Evolutionary conservation across 2,888 invertebrate species (phyloP).

Genomic region (Thumatha senex): DNA sequence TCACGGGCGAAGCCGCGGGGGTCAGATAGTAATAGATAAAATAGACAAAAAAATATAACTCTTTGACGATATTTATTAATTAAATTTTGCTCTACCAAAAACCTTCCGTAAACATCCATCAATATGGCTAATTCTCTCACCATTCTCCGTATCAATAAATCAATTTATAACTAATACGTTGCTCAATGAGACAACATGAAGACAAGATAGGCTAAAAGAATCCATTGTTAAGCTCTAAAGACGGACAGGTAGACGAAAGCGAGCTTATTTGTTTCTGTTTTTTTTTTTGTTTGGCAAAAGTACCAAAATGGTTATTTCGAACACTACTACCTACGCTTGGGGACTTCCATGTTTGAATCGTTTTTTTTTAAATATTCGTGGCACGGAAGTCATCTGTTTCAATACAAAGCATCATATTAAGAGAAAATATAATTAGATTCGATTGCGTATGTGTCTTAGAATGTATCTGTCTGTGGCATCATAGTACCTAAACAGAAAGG

Average conservation of each 20-base stretch:
- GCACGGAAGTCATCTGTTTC: background rate
- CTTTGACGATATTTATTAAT: too few species aligned
- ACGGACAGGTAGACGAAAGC: slow-evolving; percentile 23
- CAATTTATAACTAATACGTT: slow-evolving; percentile 23
- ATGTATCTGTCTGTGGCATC: too few species aligned
- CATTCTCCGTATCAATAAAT: slow-evolving; percentile 20
- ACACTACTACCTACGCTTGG: background rate
- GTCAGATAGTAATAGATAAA: too few species aligned
- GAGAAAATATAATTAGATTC: too few species aligned
- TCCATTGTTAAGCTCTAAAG: slow-evolving; percentile 17
- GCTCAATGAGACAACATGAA: slow-evolving; percentile 10
- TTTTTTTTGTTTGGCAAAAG: slow-evolving; percentile 12
- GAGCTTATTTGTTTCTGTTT: slow-evolving; percentile 12
- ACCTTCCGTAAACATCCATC: too few species aligned
- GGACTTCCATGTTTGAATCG: slow-evolving; percentile 6
- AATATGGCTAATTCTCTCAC: background rate
- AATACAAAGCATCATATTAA: too few species aligned
- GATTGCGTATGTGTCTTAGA: too few species aligned
- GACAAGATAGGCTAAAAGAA: slow-evolving; percentile 12
- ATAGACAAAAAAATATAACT: too few species aligned
- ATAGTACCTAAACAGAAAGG: too few species aligned
- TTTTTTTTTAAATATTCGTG: background rate
- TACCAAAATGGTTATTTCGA: background rate
- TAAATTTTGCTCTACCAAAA: background rate
- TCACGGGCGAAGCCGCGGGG: too few species aligned